Conservation (phyloP, 2,888 invertebrate species). For the Coecobrya sp. region DNA sequence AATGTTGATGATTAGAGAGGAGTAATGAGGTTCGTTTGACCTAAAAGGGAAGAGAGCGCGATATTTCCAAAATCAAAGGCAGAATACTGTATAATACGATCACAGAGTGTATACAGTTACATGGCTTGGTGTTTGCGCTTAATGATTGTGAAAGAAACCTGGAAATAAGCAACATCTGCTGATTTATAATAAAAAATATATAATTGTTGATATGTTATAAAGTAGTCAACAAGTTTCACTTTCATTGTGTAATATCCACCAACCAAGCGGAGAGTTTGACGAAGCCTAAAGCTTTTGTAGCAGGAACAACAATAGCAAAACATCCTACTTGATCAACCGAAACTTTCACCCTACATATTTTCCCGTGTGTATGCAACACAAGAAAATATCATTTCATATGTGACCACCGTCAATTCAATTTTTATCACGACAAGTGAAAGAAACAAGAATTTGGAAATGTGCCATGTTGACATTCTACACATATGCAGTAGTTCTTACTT, state of each 20-base stretch:
- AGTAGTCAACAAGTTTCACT: constrained; percentile 24
- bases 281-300: not conserved
- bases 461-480: not conserved
- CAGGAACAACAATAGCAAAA: not conserved
- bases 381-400: not conserved
- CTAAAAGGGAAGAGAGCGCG: not conserved
- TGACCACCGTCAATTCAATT: not conserved
- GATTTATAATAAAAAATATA: not conserved
- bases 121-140: too few species aligned
- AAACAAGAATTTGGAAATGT: not conserved
- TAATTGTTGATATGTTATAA: not conserved
- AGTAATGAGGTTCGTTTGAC: constrained; percentile 44
- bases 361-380: not conserved
- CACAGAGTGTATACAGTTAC: not conserved
- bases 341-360: not conserved
- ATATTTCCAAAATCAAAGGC: not conserved
- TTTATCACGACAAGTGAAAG: not conserved
- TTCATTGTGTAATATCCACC: not conserved
- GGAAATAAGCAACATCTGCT: not conserved
- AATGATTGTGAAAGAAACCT: not conserved
- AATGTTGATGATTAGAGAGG: constrained; percentile 1
- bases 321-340: not conserved
- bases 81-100: not conserved
- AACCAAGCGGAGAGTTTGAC: too few species aligned
- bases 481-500: not conserved